Conservation (phyloP, 2,113 vertebrate genomes). For the Chaetura pelagica region DNA sequence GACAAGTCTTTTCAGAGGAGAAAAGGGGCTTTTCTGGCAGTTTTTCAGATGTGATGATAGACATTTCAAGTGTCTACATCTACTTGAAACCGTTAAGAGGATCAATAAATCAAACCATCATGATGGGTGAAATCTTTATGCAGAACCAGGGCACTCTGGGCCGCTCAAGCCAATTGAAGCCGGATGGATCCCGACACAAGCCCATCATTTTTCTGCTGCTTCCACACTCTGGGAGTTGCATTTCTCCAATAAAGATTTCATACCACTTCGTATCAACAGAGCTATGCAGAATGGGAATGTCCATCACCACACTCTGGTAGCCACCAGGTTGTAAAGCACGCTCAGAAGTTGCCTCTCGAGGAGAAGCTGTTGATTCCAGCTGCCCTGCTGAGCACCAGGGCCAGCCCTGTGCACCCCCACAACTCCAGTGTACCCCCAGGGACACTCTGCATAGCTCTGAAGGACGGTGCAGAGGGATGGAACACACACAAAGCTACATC, state of each 20-base stretch:
- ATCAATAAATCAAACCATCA: neutral
- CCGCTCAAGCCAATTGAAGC: constrained; percentile 52
- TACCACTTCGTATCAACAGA: constrained; percentile 47
- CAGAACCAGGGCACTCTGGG: constrained; percentile 46
- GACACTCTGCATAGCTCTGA: constrained; percentile 76
- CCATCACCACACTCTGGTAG: neutral
- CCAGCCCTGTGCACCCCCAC: neutral
- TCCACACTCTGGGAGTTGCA: neutral
- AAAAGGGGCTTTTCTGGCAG: constrained; percentile 66
- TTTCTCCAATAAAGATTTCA: constrained; percentile 81
- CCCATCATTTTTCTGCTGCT: neutral
- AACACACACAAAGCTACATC: constrained; percentile 79
- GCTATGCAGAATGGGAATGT: constrained; percentile 71
- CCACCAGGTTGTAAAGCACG: neutral
- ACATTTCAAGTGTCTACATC: constrained; percentile 79
- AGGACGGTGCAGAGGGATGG: constrained; percentile 55
- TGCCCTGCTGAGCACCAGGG: neutral
- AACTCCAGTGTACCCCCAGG: neutral
- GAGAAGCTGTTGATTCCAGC: neutral
- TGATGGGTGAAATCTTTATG: constrained; percentile 80
- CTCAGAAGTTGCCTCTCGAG: neutral
- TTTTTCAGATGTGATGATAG: constrained; percentile 81
- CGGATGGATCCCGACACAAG: constrained; percentile 4
- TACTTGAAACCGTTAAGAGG: constrained; percentile 71
- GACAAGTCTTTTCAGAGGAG: constrained; percentile 45